A percentile compares a stretch with the other conserved stretches of the same genome.
Conservation (phyloP, 2,888 invertebrate genomes). For the Nymphalis polychloros region DNA sequence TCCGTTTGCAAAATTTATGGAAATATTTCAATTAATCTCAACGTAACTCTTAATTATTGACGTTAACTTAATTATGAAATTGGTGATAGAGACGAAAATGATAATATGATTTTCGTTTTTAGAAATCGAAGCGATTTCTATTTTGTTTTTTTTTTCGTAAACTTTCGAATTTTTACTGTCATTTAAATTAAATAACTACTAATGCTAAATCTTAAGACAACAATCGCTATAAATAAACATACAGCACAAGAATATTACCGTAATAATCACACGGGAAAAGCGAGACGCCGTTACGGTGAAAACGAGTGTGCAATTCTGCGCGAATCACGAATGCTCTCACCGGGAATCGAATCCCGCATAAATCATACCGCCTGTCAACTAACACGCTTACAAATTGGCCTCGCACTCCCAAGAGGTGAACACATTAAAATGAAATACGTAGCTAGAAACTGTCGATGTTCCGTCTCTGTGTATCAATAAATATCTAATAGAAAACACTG, state of each 20-base stretch:
- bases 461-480: conserved; percentile 1
- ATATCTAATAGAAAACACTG: conserved; percentile 20
- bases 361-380: conserved; percentile 41
- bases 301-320: conserved; percentile 24
- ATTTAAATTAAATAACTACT: no score
- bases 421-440: conserved; percentile 26
- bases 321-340: conserved; percentile 29
- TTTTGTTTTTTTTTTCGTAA: background rate
- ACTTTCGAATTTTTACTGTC: no score
- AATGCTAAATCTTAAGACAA: background rate
- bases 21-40: conserved; percentile 12
- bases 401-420: conserved; percentile 24
- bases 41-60: background rate
- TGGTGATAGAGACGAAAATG: background rate
- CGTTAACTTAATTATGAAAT: background rate
- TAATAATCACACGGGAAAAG: conserved; percentile 34
- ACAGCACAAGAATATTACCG: conserved; percentile 6
- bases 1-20: conserved; percentile 11
- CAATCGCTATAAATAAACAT: background rate
- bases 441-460: conserved; percentile 1
- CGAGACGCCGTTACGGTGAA: conserved; percentile 32
- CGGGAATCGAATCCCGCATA: conserved; percentile 40
- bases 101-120: background rate
- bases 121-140: background rate
- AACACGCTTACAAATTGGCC: conserved; percentile 31